Percentiles rank a stretch among this genome's conserved stretches.
These are phyloP conservation scores for Drosophila formosana DNA, from an alignment of 2,888 invertebrate species.

Conservation along the genomic window DNA sequence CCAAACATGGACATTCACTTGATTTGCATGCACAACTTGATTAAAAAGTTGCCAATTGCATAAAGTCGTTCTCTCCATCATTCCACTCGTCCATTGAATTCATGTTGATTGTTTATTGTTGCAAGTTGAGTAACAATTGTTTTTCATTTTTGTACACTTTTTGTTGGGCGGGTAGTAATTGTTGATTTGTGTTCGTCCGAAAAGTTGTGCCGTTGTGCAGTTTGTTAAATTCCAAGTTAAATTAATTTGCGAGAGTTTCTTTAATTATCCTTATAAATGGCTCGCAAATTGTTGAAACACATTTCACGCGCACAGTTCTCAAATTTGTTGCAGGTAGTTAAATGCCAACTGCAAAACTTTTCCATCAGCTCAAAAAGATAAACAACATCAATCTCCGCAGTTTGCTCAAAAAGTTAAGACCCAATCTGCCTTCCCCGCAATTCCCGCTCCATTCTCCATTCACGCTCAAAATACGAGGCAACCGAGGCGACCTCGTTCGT, in stretches of 20 bases:
- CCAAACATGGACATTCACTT: slow-evolving; percentile 36
- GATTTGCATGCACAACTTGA: slow-evolving; percentile 75
- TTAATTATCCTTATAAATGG: slow-evolving; percentile 74
- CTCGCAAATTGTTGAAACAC: slow-evolving; percentile 64
- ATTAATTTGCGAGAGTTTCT: slow-evolving; percentile 70
- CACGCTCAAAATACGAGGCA: not conserved
- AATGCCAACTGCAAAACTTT: slow-evolving; percentile 38
- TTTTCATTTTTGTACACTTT: slow-evolving; percentile 8
- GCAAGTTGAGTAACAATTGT: slow-evolving; percentile 37
- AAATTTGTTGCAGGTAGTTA: slow-evolving; percentile 32
- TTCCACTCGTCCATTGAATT: slow-evolving; percentile 28
- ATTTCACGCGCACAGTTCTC: slow-evolving; percentile 50
- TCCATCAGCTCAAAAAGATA: slow-evolving; percentile 60
- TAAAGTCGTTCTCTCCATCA: slow-evolving; percentile 6
- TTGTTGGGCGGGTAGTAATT: slow-evolving; percentile 27
- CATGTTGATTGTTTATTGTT: slow-evolving; percentile 78
- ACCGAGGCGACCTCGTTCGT: slow-evolving; percentile 14
- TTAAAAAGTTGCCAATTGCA: slow-evolving; percentile 75
- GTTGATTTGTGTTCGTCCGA: slow-evolving; percentile 36
- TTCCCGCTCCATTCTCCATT: not conserved
- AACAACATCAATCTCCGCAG: slow-evolving; percentile 68
- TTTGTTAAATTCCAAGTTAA: slow-evolving; percentile 63
- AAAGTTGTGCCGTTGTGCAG: slow-evolving; percentile 54
- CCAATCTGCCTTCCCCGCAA: not conserved
- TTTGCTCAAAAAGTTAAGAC: slow-evolving; percentile 50